A percentile compares a stretch with the other conserved stretches of the same genome.
These are phyloP conservation scores for Trematomus bernacchii DNA, from an alignment of 2,797 vertebrate species.

Conservation along the genomic window DNA sequence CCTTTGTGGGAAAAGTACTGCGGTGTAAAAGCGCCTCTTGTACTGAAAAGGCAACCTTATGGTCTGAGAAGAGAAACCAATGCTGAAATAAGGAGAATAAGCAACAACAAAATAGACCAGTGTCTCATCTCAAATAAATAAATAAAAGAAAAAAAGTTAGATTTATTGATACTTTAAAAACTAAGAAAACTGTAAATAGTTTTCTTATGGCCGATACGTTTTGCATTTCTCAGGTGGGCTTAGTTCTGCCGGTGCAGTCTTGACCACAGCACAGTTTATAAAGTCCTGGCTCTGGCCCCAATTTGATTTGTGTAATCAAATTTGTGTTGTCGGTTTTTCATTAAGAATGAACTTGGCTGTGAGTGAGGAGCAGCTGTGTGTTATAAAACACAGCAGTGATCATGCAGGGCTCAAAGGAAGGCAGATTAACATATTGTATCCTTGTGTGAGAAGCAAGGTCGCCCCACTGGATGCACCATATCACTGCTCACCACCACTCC, in stretches of 20 bases:
- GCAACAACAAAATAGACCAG: too few species aligned
- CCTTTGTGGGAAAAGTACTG: too few species aligned
- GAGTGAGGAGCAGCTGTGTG: constrained; percentile 38
- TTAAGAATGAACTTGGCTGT: constrained; percentile 11
- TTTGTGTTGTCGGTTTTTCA: constrained; percentile 9
- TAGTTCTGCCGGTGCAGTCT: neutral
- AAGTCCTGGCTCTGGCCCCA: neutral
- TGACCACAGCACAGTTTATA: neutral
- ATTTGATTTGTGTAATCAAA: neutral
- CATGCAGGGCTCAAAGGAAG: constrained; percentile 23
- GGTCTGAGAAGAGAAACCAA: too few species aligned
- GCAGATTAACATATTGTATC: constrained; percentile 52
- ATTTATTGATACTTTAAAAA: neutral
- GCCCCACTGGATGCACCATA: constrained; percentile 16
- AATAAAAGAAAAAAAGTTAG: neutral
- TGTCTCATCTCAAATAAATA: too few species aligned
- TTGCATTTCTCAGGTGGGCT: neutral
- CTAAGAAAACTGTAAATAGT: neutral
- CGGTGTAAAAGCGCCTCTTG: too few species aligned
- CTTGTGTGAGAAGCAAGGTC: constrained; percentile 56
- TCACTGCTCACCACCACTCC: constrained; percentile 25
- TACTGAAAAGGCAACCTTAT: too few species aligned
- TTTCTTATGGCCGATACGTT: neutral
- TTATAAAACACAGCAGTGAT: constrained; percentile 40
- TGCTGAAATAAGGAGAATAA: too few species aligned